These are phyloP conservation scores for Eulimnadia texana DNA, from an alignment of 1,140 invertebrate species.

Conservation along the genomic window DNA sequence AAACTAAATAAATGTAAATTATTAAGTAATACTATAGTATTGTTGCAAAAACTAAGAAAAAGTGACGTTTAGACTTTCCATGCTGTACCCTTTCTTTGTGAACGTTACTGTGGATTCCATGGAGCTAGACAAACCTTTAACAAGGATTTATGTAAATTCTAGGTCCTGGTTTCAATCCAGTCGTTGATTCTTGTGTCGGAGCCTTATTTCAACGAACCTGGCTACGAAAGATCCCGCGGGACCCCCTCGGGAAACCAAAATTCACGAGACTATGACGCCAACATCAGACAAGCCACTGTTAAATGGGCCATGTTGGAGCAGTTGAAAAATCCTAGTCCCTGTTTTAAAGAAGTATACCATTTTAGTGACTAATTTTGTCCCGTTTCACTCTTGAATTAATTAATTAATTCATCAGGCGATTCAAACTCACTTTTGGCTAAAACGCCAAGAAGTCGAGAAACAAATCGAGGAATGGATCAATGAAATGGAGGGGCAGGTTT, in stretches of 20 bases:
- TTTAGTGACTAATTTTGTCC: background rate
- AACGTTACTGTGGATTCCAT: too few relatives aligned
- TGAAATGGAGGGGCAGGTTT: conserved; percentile 59
- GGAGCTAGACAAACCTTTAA: too few relatives aligned
- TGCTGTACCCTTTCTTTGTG: too few relatives aligned
- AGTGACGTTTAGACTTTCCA: too few relatives aligned
- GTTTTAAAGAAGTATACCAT: conserved; percentile 67
- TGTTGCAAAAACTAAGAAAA: too few relatives aligned
- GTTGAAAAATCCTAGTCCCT: conserved; percentile 74
- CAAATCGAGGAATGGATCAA: conserved; percentile 82
- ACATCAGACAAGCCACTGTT: conserved; percentile 86
- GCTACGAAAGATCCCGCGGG: conserved; percentile 81
- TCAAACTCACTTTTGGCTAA: conserved; percentile 87
- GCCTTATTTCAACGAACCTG: conserved; percentile 97
- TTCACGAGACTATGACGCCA: conserved; percentile 85
- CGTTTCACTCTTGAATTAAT: background rate
- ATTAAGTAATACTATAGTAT: background rate
- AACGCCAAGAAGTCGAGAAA: conserved; percentile 72
- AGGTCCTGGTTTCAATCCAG: conserved; percentile 92
- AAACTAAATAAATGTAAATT: too few relatives aligned
- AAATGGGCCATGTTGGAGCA: conserved; percentile 94
- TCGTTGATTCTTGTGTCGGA: conserved; percentile 88
- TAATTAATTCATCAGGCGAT: conserved; percentile 49
- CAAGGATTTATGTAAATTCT: conserved; percentile 18
- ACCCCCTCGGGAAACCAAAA: conserved; percentile 74